Conservation (phyloP, 2,888 invertebrate genomes). For the Drosophila koepferae region DNA sequence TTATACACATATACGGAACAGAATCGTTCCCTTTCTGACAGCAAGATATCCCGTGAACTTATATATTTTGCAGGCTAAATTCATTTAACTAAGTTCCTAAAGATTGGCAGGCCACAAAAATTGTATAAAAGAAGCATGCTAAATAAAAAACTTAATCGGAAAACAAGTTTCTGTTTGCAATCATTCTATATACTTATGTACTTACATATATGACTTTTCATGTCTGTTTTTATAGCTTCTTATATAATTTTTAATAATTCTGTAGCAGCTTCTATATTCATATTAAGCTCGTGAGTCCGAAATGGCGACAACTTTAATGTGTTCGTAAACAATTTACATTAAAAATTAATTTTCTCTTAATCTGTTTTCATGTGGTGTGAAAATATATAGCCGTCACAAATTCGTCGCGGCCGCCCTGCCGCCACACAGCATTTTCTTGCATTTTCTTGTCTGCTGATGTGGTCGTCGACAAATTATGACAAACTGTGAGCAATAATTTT, state of each 20-base stretch:
- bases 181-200: not conserved
- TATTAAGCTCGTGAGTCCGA: not conserved
- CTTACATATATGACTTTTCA: not conserved
- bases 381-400: conserved; percentile 25
- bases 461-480: conserved; percentile 70
- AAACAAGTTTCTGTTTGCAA: not conserved
- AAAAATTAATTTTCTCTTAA: conserved; percentile 49
- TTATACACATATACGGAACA: conserved; percentile 2
- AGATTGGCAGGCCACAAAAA: not conserved
- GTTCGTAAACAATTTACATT: conserved; percentile 58
- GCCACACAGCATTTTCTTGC: conserved; percentile 14
- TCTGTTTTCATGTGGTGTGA: conserved; percentile 43
- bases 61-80: not conserved
- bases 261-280: not conserved
- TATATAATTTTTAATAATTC: conserved; percentile 31
- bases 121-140: not conserved
- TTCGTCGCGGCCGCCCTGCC: conserved; percentile 18
- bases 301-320: conserved; percentile 50
- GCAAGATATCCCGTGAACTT: not conserved
- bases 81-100: not conserved
- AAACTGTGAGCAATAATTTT: conserved; percentile 59
- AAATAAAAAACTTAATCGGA: not conserved
- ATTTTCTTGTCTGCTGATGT: conserved; percentile 13
- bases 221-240: not conserved
- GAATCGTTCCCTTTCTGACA: conserved; percentile 6